Base-by-base conservation (phyloP, 1,140 invertebrate species). In the silkworm (Bombyx mori) region DNA sequence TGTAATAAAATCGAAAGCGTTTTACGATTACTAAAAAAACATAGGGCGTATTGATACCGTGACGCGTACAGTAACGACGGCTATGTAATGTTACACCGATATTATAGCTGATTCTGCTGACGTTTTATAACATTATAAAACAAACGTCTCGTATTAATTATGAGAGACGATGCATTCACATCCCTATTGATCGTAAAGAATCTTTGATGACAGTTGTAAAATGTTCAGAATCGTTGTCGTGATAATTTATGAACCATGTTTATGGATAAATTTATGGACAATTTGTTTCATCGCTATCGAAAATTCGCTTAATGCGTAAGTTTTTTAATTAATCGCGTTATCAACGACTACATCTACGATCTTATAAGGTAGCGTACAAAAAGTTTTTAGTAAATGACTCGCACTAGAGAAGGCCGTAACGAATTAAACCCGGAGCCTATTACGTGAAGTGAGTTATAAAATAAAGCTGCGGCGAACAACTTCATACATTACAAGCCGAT, bases 401-500 rank as follows among this genome's bases (percentile, higher is more conserved):
- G 64, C 67, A 63, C 63, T 67, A 53, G 68, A 60, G 4, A 66
- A 65, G 62, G 63, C 57, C 52, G 76, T 79, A 85, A 68, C 77
- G 80, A 82, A 82, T 79, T 78, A 81, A 80, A 75, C 72, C 70
- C 65, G 55, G 70, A 71, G 79, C 80, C 79, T 82, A 85, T 84
- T 85, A 87, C 75, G 75, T 73, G 82, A 79, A 87, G 84, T 83
- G 77, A 85, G 82, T 84, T 84, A 87, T 87, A 85, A 87, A 87
- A 86, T 84, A 84, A 79, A 77, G 75, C 71, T 75, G 76, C 75
- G 73, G 74, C 76, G 72, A 75, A 73, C 74, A 84, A 86, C 78
- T 87, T 87, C 84, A 87, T 87, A 85, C 82, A 87, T 87, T 85
- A 89, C 79, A 80, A 76, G 81, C 84, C 82, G 84, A 87, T 89